Conservation (phyloP, 2,888 invertebrate genomes). For the Tachina grossa region DNA sequence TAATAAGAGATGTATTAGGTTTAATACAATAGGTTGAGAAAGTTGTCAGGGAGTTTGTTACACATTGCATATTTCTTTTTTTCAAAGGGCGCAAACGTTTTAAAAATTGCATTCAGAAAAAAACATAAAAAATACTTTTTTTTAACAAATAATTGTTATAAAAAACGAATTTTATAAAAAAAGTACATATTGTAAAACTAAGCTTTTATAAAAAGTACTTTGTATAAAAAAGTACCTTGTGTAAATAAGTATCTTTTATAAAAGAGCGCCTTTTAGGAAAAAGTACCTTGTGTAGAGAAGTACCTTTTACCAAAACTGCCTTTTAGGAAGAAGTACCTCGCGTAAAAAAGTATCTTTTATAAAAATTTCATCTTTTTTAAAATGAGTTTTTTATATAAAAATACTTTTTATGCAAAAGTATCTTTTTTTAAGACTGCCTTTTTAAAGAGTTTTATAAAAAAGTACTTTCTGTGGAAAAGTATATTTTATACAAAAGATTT, state of each 20-base stretch:
- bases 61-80: not conserved
- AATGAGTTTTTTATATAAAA: too few relatives aligned
- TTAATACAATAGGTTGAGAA: slow-evolving; percentile 25
- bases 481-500: not conserved
- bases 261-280: not conserved
- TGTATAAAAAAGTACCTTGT: not conserved
- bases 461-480: not conserved
- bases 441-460: too few relatives aligned
- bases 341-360: too few relatives aligned
- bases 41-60: not conserved
- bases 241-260: too few relatives aligned
- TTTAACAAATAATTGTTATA: not conserved
- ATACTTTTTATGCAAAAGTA: too few relatives aligned
- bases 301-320: not conserved
- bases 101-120: too few relatives aligned
- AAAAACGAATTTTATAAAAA: not conserved
- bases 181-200: not conserved
- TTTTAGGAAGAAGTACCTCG: too few relatives aligned
- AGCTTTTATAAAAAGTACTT: not conserved
- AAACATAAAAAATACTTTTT: too few relatives aligned
- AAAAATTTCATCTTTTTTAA: too few relatives aligned
- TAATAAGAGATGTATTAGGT: slow-evolving; percentile 52
- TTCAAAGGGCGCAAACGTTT: not conserved
- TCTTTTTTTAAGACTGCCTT: too few relatives aligned
- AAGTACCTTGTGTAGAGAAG: not conserved